A percentile compares a stretch with the other conserved stretches of the same genome.
These are phyloP conservation scores for Macrotrachela quadricornifera DNA, from an alignment of 1,140 invertebrate species.

Conservation along the genomic window DNA sequence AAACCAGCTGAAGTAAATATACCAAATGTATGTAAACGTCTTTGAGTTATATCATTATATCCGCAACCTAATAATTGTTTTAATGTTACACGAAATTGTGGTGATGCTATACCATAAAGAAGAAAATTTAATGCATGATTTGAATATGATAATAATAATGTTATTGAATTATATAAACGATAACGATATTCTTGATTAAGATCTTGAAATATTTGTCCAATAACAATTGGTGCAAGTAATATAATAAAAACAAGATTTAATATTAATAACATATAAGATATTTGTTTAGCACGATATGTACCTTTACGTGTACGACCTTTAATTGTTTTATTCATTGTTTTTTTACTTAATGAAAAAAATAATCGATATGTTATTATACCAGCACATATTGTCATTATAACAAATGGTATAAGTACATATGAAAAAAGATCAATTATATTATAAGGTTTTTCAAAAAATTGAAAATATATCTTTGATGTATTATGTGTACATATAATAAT, in stretches of 20 bases:
- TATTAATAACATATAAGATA: conserved; percentile 6
- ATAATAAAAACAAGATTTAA: conserved; percentile 3
- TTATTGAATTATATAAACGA: conserved; percentile 6
- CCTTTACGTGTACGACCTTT: neutral
- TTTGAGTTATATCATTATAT: no score
- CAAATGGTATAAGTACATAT: conserved; percentile 5
- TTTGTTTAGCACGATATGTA: neutral
- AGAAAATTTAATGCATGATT: conserved; percentile 8
- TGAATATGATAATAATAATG: conserved; percentile 7
- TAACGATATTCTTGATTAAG: neutral
- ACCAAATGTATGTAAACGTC: no score
- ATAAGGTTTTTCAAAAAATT: no score
- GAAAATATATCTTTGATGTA: no score
- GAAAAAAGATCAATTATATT: conserved; percentile 3
- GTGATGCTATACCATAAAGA: conserved; percentile 4
- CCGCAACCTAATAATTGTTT: no score
- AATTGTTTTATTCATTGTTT: no score
- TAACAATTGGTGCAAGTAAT: neutral
- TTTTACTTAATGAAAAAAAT: no score
- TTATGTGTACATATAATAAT: no score
- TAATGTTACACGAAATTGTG: conserved; percentile 2
- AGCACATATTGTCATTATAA: conserved; percentile 2
- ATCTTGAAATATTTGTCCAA: neutral
- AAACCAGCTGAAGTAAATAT: no score
- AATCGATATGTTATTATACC: neutral